Conservation (phyloP, 2,113 vertebrate species). For the Dasyprocta punctata region DNA sequence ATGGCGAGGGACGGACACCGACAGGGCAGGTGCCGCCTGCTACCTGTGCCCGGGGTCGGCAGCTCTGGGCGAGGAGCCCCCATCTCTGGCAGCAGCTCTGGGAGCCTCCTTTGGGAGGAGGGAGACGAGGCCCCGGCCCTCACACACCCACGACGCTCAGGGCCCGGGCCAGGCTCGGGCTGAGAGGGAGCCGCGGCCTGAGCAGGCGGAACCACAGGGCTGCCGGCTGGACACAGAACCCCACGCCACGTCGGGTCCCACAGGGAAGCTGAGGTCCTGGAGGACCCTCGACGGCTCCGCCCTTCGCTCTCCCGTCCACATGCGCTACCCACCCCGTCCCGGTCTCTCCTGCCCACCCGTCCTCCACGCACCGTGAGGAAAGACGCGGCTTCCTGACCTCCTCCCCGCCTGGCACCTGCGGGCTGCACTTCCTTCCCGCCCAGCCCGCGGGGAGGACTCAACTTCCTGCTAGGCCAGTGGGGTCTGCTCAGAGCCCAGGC, state of each 20-base stretch:
- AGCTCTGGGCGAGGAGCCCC: fast-evolving
- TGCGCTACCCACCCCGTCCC: neutral
- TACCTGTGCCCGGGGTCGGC: neutral
- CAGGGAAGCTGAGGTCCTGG: neutral
- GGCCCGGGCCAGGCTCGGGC: neutral
- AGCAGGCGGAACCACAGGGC: neutral
- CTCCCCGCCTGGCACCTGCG: fast-evolving
- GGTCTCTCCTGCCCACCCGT: neutral
- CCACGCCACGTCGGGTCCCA: neutral
- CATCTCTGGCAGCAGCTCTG: neutral
- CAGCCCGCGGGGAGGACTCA: fast-evolving
- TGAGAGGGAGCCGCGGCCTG: neutral
- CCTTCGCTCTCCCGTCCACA: fast-evolving
- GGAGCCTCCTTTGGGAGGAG: neutral
- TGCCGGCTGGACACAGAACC: fast-evolving
- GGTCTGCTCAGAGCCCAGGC: neutral
- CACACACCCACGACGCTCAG: neutral
- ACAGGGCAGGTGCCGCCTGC: neutral
- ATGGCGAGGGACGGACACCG: fast-evolving
- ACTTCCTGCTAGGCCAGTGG: neutral
- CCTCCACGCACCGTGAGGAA: fast-evolving
- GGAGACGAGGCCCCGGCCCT: neutral
- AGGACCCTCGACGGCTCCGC: too few species aligned
- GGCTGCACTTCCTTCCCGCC: neutral
- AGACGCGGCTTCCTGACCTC: neutral